Base-by-base conservation (phyloP, 2,888 invertebrate genomes). In the Candidula unifasciata region DNA sequence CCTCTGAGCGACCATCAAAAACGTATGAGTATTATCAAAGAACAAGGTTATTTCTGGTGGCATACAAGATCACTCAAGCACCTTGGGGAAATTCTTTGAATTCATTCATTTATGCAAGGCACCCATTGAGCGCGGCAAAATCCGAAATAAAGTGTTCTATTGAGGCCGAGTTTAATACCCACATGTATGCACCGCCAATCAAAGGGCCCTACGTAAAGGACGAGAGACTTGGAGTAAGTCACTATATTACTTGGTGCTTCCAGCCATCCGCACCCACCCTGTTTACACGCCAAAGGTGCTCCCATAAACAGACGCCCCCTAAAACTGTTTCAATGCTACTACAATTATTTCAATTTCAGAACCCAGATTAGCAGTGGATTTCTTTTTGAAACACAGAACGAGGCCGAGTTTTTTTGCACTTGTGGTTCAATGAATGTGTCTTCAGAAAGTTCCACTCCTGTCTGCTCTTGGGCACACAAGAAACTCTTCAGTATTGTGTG, bases 161-260 rank as follows among this genome's bases (percentile, higher is more conserved):
- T 60, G 13, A 37, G n/a, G 24, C 0, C 54, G 44, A 24, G 5
- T 54, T 54, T 10, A 37, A 73, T 35, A 35, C 37, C 27, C 24
- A 35, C 10, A 44, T 8, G 52, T 66, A 82, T 30, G 64, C 66
- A 44, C 74, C 52, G 30, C 44, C 18, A 76, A 35, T 76, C 76
- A 82, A 76, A 74, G 66, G 60, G 60, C 13, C n/a, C 71, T 71
- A 3, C n/a, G 54, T 54, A n/a, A 33, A 52, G 64, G 52, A 52
- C 44, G 52, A 74, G 73, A 52, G 24, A 44, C 52, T 27, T 21
- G 18, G 30, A 8, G 44, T 74, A 74, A 27, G 73, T 74, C n/a
- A 74, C 27, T 74, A 52, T 74, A 52, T 52, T 74, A 52, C 73
- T n/a, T 6, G n/a, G 73, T 27, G 13, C n/a, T 52, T 74, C 18